Percentiles rank a stretch among this genome's conserved stretches.
These are phyloP conservation scores for Cyrtonyx montezumae DNA, from an alignment of 2,113 vertebrate genomes.

Conservation along the genomic window DNA sequence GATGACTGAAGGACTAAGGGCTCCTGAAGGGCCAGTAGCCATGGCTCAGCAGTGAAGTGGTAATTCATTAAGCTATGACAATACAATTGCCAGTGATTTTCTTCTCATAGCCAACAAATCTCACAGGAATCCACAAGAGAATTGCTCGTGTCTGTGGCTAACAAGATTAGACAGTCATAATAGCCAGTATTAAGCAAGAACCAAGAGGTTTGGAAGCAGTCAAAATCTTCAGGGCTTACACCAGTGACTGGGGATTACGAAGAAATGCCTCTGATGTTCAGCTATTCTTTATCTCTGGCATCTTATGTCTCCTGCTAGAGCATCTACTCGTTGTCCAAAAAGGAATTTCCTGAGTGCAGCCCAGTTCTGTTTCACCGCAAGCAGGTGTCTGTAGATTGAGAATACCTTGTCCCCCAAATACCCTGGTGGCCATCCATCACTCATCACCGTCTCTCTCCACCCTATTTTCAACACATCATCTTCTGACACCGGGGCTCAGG, in stretches of 20 bases:
- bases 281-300: neutral
- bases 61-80: neutral
- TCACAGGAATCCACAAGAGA: neutral
- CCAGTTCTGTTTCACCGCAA: rapidly evolving
- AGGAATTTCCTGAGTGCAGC: neutral
- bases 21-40: neutral
- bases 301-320: neutral
- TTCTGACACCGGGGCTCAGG: neutral
- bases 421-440: rapidly evolving
- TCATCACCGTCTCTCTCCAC: rapidly evolving
- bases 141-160: neutral
- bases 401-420: rapidly evolving
- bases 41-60: neutral
- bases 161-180: neutral
- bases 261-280: neutral
- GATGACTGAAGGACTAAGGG: neutral
- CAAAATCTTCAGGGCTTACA: neutral
- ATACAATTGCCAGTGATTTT: constrained; percentile 3
- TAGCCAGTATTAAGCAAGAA: constrained; percentile 18
- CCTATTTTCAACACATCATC: neutral
- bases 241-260: neutral
- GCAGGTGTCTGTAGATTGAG: neutral
- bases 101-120: neutral
- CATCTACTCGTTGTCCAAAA: neutral
- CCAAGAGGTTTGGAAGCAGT: neutral